A percentile compares a stretch with the other conserved stretches of the same genome.
These are phyloP conservation scores for Pollicipes pollicipes DNA, from an alignment of 1,140 invertebrate species.

Conservation along the genomic window DNA sequence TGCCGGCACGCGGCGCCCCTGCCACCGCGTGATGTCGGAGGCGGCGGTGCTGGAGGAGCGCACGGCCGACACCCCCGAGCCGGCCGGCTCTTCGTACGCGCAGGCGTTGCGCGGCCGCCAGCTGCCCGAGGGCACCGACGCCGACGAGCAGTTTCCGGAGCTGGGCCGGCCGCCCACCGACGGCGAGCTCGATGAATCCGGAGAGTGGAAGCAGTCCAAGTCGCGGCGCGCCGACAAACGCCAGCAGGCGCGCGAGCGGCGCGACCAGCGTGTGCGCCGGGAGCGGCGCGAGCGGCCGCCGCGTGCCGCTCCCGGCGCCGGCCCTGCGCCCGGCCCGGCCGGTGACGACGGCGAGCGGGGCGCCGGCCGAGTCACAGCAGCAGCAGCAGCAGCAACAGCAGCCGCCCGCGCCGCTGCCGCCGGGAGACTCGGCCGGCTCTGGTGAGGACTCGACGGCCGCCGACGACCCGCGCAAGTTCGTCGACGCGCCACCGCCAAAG, in stretches of 20 bases:
- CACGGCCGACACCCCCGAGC: background rate
- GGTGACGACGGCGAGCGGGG: background rate
- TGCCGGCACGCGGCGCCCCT: background rate
- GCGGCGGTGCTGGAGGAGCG: background rate
- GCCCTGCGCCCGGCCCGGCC: too few relatives aligned
- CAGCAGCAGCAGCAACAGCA: too few relatives aligned
- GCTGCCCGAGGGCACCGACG: background rate
- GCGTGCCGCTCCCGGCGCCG: too few relatives aligned
- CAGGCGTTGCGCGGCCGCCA: background rate
- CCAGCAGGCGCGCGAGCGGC: background rate
- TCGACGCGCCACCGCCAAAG: conserved; percentile 5
- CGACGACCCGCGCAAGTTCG: background rate
- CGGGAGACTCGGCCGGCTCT: background rate
- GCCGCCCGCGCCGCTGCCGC: too few relatives aligned
- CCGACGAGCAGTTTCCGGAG: background rate
- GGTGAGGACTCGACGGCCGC: background rate
- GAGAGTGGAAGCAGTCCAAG: background rate
- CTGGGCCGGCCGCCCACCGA: background rate
- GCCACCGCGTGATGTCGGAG: too few relatives aligned
- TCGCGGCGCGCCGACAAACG: background rate
- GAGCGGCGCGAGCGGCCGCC: background rate
- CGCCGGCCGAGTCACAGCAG: too few relatives aligned
- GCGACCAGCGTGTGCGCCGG: background rate
- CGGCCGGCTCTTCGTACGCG: background rate
- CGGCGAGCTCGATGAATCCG: background rate